phyloP scores from a whole-genome alignment of 2,113 vertebrate species.

The Oceanodroma tethys region DNA sequence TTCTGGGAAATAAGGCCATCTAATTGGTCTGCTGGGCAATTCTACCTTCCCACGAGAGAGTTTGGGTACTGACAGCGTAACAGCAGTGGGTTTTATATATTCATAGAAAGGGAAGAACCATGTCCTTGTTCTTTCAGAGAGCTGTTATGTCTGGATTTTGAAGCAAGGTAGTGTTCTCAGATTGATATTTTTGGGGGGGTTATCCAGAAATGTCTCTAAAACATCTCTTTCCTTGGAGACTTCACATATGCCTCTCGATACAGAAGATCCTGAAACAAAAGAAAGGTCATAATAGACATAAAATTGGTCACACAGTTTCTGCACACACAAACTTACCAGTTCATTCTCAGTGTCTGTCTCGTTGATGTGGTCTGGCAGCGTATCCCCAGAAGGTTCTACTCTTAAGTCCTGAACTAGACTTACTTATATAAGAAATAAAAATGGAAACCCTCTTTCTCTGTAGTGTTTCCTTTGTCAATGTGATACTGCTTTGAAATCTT shows the following conservation, averaged over 20 bases:
- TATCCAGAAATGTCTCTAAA: neutral
- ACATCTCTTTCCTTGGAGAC: neutral
- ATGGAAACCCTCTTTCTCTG: neutral
- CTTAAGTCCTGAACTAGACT: neutral
- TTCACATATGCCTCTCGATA: rapidly evolving
- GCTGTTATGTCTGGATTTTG: neutral
- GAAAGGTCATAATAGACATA: neutral
- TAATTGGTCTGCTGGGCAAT: neutral
- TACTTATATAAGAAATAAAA: neutral
- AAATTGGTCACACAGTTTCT: neutral
- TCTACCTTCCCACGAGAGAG: neutral
- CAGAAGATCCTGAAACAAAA: neutral
- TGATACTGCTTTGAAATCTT: neutral
- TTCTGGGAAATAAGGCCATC: neutral
- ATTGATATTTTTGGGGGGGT: neutral
- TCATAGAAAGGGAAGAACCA: neutral
- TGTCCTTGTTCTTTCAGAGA: neutral
- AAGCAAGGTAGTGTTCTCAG: neutral
- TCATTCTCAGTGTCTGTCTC: neutral
- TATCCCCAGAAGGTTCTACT: neutral
- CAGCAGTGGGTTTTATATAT: neutral
- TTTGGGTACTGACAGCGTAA: neutral
- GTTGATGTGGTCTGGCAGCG: neutral
- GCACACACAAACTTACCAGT: neutral
- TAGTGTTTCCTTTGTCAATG: neutral